Percentiles rank a stretch among this genome's conserved stretches.
Evolutionary conservation across 2,888 invertebrate species (phyloP).

Genomic region (Dolichomitus sp.): DNA sequence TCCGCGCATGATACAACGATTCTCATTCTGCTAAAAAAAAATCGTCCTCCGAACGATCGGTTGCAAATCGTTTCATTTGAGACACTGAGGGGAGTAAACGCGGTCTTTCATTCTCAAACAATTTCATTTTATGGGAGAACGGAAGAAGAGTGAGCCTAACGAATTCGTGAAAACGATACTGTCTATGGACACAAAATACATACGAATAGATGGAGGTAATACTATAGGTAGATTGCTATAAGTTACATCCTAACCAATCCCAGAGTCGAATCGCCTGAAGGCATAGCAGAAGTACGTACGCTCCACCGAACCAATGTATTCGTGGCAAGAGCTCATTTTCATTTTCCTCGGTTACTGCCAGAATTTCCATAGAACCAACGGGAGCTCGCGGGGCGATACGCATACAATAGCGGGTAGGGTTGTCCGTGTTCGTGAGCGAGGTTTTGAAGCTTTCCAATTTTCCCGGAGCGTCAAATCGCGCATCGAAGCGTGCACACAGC

Average conservation of each 20-base stretch:
- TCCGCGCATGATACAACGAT: not conserved
- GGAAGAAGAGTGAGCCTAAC: conserved; percentile 4
- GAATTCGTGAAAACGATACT: conserved; percentile 14
- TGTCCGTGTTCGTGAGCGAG: conserved; percentile 50
- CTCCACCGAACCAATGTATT: conserved; percentile 54
- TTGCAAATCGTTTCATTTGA: not conserved
- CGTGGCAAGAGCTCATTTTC: conserved; percentile 59
- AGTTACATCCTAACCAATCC: conserved; percentile 54
- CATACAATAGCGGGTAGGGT: conserved; percentile 39
- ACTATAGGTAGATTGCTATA: conserved; percentile 25
- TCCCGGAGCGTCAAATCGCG: conserved; percentile 71
- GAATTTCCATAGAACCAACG: conserved; percentile 65
- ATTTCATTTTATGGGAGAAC: conserved; percentile 20
- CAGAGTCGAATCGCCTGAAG: conserved; percentile 42
- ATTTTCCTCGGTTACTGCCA: conserved; percentile 60
- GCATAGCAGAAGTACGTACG: conserved; percentile 23
- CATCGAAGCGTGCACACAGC: conserved; percentile 66
- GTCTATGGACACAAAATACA: conserved; percentile 2
- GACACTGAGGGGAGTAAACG: not conserved
- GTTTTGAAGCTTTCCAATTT: conserved; percentile 76
- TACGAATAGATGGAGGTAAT: conserved; percentile 7
- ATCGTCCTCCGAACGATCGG: not conserved
- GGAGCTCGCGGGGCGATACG: conserved; percentile 45
- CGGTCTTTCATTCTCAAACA: conserved; percentile 7
- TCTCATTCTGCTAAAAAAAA: not conserved